A percentile compares a stretch with the other conserved stretches of the same genome.
phyloP scores from a whole-genome alignment of 2,797 vertebrate species.

The Chaetophractus vellerosus region DNA sequence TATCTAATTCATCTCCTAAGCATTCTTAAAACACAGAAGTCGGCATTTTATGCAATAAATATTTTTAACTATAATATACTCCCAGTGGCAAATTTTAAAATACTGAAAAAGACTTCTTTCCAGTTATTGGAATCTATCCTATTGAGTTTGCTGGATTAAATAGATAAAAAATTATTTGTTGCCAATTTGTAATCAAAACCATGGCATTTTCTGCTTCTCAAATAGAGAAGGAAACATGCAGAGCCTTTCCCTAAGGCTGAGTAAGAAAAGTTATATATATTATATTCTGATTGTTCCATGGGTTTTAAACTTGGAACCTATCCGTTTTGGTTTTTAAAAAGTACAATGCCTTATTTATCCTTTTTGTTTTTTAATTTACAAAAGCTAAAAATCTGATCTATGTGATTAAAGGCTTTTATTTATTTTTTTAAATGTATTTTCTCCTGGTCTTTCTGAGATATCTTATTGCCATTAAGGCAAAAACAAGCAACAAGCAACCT shows the following conservation, averaged over 20 bases:
- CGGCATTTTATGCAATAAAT: conserved; percentile 29
- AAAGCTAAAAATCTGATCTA: too few relatives aligned
- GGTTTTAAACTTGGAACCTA: too few relatives aligned
- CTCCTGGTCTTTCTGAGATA: conserved; percentile 19
- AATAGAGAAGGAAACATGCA: too few relatives aligned
- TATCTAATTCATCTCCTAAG: conserved; percentile 50
- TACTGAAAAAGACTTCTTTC: too few relatives aligned
- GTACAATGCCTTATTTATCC: too few relatives aligned
- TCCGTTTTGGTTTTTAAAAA: too few relatives aligned
- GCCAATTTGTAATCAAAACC: conserved; percentile 59
- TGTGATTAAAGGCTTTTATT: too few relatives aligned
- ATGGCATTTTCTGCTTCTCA: neutral
- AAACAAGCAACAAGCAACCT: neutral
- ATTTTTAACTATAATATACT: conserved; percentile 1
- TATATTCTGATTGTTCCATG: too few relatives aligned
- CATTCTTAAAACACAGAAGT: conserved; percentile 42
- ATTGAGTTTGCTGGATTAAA: conserved; percentile 50
- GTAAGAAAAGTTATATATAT: too few relatives aligned
- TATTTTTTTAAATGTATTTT: neutral
- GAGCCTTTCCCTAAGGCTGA: too few relatives aligned
- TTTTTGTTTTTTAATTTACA: too few relatives aligned
- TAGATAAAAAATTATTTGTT: conserved; percentile 29
- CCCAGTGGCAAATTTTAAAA: conserved; percentile 4
- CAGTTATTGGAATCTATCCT: conserved; percentile 35
- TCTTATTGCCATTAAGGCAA: neutral